Base-by-base conservation (phyloP, 1,140 invertebrate species). In the Sminthurides bifidus region DNA sequence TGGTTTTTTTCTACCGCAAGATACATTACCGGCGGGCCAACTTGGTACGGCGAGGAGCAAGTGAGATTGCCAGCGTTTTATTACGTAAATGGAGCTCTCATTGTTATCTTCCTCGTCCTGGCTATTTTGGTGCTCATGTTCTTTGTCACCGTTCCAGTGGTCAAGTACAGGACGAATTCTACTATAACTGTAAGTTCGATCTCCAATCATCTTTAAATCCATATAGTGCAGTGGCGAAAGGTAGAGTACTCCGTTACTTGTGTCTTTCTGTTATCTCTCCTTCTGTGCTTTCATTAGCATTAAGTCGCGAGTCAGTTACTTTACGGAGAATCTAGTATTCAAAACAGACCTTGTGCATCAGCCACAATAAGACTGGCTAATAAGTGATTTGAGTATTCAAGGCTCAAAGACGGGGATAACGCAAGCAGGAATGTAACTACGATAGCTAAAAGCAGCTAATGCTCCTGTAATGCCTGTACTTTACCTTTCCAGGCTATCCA, bases 1-100 rank as follows among this genome's bases (percentile, higher is more conserved):
- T 64, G 62, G 62, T 64, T 64, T 45, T 64, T 64, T 26, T 58
- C 58, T 2, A 33, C 54, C 3, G 53, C 43, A 15, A 54, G 63
- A 38, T 64, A 21, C 40, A 59, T 57, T 41, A 56, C 59, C 0
- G 63, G 63, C 17, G 63, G 63, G 14, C 59, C 63, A 8, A 33
- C 63, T 15, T 64, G 51, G 40, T 64, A 64, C 53, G 54, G 30
- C 2, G 43, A 50, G 14, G 38, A 41, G 2, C n/a, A 49, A 12
- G 21, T 40, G 10, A 38, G 57, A 23, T 31, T 61, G 21, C 31
- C 44, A 12, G 56, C 63, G 2, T 30, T 4, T 19, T n/a, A 56
- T 14, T 64, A 64, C 35, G 17, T 61, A 26, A 23, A 56, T 21
- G 17, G 54, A 21, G 40, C 55, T 15, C 38, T 59, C n/a, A 37